phyloP scores from a whole-genome alignment of 2,888 invertebrate genomes.

The Cataglyphis rosenhaueri region DNA sequence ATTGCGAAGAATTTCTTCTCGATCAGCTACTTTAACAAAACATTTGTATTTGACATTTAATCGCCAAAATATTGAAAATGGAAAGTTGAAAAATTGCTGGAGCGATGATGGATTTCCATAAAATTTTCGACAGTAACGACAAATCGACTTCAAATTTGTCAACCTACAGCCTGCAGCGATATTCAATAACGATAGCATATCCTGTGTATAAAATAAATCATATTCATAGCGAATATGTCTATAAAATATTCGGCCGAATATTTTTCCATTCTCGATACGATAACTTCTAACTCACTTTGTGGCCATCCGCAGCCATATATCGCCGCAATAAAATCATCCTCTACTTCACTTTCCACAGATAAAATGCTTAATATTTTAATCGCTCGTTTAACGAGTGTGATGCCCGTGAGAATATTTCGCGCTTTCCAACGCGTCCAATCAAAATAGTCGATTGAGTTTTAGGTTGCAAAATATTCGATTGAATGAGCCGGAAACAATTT shows the following conservation, averaged over 20 bases:
- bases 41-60: conserved; percentile 16
- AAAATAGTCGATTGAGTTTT: conserved; percentile 48
- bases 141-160: conserved; percentile 46
- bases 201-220: conserved; percentile 45
- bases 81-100: conserved; percentile 13
- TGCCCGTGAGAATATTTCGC: conserved; percentile 53
- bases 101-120: conserved; percentile 17
- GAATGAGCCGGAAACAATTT: conserved; percentile 32
- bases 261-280: conserved; percentile 49
- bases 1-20: background rate
- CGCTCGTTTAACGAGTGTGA: conserved; percentile 58
- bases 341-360: conserved; percentile 45
- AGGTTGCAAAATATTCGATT: conserved; percentile 25
- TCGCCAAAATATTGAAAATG: conserved; percentile 17
- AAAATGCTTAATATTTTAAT: conserved; percentile 66
- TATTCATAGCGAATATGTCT: conserved; percentile 34
- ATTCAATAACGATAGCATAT: conserved; percentile 39
- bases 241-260: conserved; percentile 45
- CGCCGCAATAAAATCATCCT: conserved; percentile 55
- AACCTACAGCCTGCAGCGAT: conserved; percentile 31
- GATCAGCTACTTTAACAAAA: background rate
- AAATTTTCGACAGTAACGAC: conserved; percentile 34
- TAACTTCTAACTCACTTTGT: conserved; percentile 53
- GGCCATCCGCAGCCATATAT: conserved; percentile 38
- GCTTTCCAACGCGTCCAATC: conserved; percentile 45